Percentiles rank a stretch among this genome's conserved stretches.
Conservation (phyloP, 2,888 invertebrate species). For the Synanthedon myopaeformis region DNA sequence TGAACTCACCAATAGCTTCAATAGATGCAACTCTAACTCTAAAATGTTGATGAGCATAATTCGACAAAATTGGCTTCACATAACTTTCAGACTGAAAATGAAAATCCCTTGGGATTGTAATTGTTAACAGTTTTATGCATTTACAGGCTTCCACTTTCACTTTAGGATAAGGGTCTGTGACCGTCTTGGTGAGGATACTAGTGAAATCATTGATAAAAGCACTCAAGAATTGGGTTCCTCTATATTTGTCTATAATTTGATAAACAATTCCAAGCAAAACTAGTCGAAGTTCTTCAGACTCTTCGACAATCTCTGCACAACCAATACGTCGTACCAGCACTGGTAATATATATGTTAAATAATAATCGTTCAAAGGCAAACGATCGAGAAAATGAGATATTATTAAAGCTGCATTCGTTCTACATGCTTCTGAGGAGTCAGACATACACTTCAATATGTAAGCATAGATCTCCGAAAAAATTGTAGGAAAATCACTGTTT, state of each 20-base stretch:
- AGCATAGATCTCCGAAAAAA: slow-evolving; percentile 50
- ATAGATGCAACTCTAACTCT: slow-evolving; percentile 81
- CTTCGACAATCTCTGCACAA: slow-evolving; percentile 76
- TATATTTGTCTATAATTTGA: slow-evolving; percentile 74
- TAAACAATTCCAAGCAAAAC: slow-evolving; percentile 75
- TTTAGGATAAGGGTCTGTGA: slow-evolving; percentile 82
- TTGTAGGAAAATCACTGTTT: slow-evolving; percentile 38
- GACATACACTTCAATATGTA: slow-evolving; percentile 52
- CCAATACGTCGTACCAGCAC: slow-evolving; percentile 83
- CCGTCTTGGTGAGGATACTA: slow-evolving; percentile 77
- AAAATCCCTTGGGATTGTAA: slow-evolving; percentile 75
- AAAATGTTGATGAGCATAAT: slow-evolving; percentile 86
- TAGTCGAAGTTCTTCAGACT: slow-evolving; percentile 84
- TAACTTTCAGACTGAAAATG: slow-evolving; percentile 80
- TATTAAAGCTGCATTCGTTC: slow-evolving; percentile 70
- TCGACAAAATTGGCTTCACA: slow-evolving; percentile 78
- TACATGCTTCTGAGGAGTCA: slow-evolving; percentile 74
- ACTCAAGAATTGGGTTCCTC: slow-evolving; percentile 67
- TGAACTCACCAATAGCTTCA: slow-evolving; percentile 74
- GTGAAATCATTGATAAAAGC: slow-evolving; percentile 83
- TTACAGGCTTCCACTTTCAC: slow-evolving; percentile 84
- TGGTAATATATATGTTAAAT: slow-evolving; percentile 81
- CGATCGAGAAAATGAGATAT: slow-evolving; percentile 67
- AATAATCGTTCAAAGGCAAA: slow-evolving; percentile 76
- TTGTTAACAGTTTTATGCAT: slow-evolving; percentile 76